Base-by-base conservation (phyloP, 2,888 invertebrate species). In the Pterostichus niger region DNA sequence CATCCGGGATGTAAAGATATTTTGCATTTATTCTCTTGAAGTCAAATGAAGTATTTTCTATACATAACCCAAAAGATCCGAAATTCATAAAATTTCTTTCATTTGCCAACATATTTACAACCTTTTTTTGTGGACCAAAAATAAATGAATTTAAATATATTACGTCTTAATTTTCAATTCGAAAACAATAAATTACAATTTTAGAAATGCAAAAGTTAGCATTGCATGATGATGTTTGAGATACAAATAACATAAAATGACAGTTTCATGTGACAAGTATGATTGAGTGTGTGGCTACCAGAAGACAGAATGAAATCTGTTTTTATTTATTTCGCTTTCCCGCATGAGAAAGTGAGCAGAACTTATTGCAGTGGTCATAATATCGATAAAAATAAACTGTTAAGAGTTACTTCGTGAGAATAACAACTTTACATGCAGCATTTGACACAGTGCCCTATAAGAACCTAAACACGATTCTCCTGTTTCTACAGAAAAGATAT, bases 361-460 rank as follows among this genome's bases (percentile, higher is more conserved):
- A 64, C 17, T 64, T 64, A 64, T 35, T 11, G n/a, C 33, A 35
- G 7, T 64, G 35, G 13, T 64, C 33, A 35, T 64, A 64, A 35
- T 40, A 64, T 64, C 35, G 15, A 35, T 64, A 64, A 64, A 64
- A 64, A 24, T 24, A 2, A 24, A 24, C 24, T 24, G 24, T 33
- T 64, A n/a, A n/a, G 2, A 13, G 64, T 13, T 40, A 24, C 40
- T 40, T 40, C 64, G 40, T 40, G 64, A 59, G 24, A 35, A 10
- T 59, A 56, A 56, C 24, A 24, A 24, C 24, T 24, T 2, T 24
- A 24, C 24, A 56, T 56, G 13, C 7, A 61, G 61, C 7, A 11
- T 33, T 64, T 77, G 79, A 79, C 79, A 79, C 49, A 79, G 64
- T 79, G 79, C 64, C 79, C 64, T 64, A 46, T 33, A 46, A 75